Percentiles rank a stretch among this genome's conserved stretches.
Evolutionary conservation across 2,113 vertebrate genomes (phyloP).

Genomic region (Ceyx melanurus): DNA sequence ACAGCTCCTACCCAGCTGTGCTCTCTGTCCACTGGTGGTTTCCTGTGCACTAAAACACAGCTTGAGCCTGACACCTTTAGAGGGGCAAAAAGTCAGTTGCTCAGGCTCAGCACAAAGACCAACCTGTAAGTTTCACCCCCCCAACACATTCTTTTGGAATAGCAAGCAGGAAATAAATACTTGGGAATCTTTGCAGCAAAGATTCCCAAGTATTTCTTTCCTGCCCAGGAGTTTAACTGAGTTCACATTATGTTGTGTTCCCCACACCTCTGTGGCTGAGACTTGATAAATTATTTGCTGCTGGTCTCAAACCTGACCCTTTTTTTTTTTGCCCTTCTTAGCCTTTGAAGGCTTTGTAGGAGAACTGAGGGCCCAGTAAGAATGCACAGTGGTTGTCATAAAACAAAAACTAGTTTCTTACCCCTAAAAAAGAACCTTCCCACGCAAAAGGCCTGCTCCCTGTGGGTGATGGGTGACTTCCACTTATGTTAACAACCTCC

Average conservation of each 20-base stretch:
- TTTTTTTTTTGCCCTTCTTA: neutral
- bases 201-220: neutral
- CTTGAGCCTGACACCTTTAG: neutral
- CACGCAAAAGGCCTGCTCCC: neutral
- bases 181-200: neutral
- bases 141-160: neutral
- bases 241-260: neutral
- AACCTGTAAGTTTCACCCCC: neutral
- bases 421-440: neutral
- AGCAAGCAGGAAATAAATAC: neutral
- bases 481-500: neutral
- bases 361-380: neutral
- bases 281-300: neutral
- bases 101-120: neutral
- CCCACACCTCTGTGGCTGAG: neutral
- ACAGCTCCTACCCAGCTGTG: neutral
- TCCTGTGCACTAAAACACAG: neutral
- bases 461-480: conserved; percentile 8
- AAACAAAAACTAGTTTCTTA: conserved; percentile 5
- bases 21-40: neutral
- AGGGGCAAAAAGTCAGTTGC: neutral
- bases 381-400: neutral
- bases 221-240: neutral
- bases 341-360: neutral
- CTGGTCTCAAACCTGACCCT: neutral